These are phyloP conservation scores for Hydraecia micacea DNA, from an alignment of 2,888 invertebrate species.

Conservation along the genomic window DNA sequence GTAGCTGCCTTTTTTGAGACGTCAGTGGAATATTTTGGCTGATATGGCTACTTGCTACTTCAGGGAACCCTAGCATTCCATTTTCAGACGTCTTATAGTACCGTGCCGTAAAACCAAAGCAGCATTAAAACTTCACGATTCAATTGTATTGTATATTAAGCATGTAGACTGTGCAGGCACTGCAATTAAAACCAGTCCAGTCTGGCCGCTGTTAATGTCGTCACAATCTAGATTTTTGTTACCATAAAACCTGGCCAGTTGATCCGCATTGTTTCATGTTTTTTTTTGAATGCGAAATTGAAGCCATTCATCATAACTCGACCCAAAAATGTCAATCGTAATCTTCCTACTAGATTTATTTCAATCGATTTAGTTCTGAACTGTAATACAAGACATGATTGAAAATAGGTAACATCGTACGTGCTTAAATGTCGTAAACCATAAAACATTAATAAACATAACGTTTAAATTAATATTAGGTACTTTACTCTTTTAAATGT, in stretches of 20 bases:
- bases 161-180: not conserved
- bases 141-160: slow-evolving; percentile 4
- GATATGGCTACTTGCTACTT: not conserved
- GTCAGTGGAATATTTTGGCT: not conserved
- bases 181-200: slow-evolving; percentile 28
- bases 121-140: not conserved
- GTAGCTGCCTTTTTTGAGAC: not conserved
- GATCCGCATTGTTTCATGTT: slow-evolving; percentile 56
- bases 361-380: slow-evolving; percentile 34
- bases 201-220: not conserved
- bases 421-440: not conserved
- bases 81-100: not conserved
- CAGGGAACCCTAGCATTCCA: not conserved
- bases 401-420: slow-evolving; percentile 2
- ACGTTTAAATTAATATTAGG: not conserved
- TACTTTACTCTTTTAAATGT: slow-evolving; percentile 16
- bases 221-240: slow-evolving; percentile 26
- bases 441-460: slow-evolving; percentile 3
- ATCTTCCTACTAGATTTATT: slow-evolving; percentile 40
- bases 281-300: slow-evolving; percentile 20
- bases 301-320: slow-evolving; percentile 37
- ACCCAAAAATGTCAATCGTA: slow-evolving; percentile 44
- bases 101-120: not conserved
- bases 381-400: slow-evolving; percentile 26
- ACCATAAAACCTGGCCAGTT: slow-evolving; percentile 15